These are phyloP conservation scores for Mus spicilegus DNA, from an alignment of 2,113 vertebrate genomes.

Conservation along the genomic window DNA sequence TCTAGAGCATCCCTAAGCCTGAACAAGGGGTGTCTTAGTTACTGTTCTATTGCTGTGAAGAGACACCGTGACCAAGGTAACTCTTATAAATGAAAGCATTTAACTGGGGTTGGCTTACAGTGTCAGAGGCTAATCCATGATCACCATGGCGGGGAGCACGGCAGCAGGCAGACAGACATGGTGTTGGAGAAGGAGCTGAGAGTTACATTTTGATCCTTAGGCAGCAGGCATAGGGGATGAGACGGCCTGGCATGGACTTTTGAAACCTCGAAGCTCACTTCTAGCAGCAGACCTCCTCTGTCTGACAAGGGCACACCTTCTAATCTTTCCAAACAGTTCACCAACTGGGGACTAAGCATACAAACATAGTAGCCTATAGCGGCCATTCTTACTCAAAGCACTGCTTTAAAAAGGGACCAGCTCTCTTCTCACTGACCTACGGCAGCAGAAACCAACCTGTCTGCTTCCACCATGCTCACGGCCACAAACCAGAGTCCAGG, in stretches of 20 bases:
- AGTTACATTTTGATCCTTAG: background rate
- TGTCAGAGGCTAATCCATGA: background rate
- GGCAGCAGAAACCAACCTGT: background rate
- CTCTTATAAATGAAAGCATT: background rate
- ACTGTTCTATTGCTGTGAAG: background rate
- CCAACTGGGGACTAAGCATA: background rate
- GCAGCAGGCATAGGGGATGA: background rate
- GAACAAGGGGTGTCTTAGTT: background rate
- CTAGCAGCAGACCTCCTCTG: background rate
- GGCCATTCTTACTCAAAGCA: background rate
- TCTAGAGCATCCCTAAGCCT: background rate
- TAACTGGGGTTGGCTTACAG: background rate
- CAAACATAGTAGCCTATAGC: background rate
- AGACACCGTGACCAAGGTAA: background rate
- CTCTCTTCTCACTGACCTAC: background rate
- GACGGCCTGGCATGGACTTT: background rate
- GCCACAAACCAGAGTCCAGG: background rate
- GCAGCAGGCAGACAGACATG: background rate
- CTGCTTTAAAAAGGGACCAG: too few relatives aligned
- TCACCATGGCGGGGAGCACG: background rate
- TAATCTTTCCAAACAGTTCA: background rate
- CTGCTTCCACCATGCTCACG: background rate
- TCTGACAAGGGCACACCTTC: background rate
- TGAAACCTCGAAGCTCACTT: background rate
- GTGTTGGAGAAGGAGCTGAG: background rate